phyloP scores from a whole-genome alignment of 2,113 vertebrate species.

The Sylvietta virens region DNA sequence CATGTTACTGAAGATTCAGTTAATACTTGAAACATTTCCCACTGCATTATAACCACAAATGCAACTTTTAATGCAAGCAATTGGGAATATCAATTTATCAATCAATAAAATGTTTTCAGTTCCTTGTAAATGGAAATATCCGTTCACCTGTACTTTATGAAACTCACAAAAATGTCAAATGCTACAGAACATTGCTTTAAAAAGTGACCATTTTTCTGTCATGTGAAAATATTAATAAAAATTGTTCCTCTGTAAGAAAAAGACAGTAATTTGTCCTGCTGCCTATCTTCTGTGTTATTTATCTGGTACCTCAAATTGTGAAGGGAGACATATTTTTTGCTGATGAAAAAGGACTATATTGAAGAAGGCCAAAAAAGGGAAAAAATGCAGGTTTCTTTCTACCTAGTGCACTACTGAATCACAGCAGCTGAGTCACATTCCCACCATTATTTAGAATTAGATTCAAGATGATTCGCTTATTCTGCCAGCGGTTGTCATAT shows the following conservation, averaged over 20 bases:
- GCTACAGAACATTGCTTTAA: not conserved
- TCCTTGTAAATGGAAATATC: not conserved
- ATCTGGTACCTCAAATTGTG: not conserved
- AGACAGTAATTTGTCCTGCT: not conserved
- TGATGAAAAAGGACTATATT: not conserved
- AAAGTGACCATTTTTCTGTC: not conserved
- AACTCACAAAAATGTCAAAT: not conserved
- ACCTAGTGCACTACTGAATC: constrained; percentile 22
- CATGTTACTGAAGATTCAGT: not conserved
- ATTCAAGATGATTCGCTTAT: constrained; percentile 29
- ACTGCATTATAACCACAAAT: not conserved
- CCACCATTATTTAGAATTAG: constrained; percentile 37
- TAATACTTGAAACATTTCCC: not conserved
- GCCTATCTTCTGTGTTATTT: not conserved
- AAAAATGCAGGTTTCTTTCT: constrained; percentile 23
- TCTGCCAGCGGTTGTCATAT: not conserved
- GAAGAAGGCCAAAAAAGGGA: not conserved
- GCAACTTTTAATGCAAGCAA: not conserved
- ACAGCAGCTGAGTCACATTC: constrained; percentile 25
- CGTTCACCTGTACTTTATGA: not conserved
- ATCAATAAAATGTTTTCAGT: not conserved
- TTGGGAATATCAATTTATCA: not conserved
- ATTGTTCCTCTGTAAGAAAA: not conserved
- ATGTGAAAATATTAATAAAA: not conserved
- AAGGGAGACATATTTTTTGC: not conserved